Conservation (phyloP, 1,140 invertebrate species). For the Dreissena rostriformis region DNA sequence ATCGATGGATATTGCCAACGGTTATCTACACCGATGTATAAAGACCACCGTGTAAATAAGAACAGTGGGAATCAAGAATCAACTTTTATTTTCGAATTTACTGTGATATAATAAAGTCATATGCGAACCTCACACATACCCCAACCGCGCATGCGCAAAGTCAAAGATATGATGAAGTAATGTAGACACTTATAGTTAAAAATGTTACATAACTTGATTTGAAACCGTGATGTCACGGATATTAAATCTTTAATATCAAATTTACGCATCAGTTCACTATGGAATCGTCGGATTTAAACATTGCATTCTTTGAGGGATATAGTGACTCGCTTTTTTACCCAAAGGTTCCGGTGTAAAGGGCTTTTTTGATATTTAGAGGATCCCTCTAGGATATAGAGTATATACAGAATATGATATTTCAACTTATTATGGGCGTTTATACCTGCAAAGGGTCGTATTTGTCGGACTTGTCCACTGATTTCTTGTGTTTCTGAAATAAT, state of each 20-base stretch:
- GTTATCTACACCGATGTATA: background rate
- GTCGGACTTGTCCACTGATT: slow-evolving; percentile 21
- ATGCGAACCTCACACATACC: background rate
- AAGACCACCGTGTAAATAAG: background rate
- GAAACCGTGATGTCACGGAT: background rate
- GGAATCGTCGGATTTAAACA: too few relatives aligned
- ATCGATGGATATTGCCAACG: background rate
- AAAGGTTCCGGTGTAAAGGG: too few relatives aligned
- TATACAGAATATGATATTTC: background rate
- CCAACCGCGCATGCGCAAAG: background rate
- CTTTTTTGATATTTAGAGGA: too few relatives aligned
- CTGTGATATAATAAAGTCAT: too few relatives aligned
- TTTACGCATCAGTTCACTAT: too few relatives aligned
- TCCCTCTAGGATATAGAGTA: too few relatives aligned
- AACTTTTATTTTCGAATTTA: too few relatives aligned
- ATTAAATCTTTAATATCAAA: background rate
- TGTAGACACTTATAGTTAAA: background rate
- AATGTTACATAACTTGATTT: background rate
- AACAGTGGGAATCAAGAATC: background rate
- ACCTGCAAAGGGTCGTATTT: slow-evolving; percentile 43
- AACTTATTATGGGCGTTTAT: background rate
- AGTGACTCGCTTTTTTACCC: too few relatives aligned
- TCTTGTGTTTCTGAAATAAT: slow-evolving; percentile 49
- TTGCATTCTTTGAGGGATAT: too few relatives aligned
- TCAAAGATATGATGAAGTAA: background rate